These are phyloP conservation scores for Bombylius major DNA, from an alignment of 2,888 invertebrate genomes.

Conservation along the genomic window DNA sequence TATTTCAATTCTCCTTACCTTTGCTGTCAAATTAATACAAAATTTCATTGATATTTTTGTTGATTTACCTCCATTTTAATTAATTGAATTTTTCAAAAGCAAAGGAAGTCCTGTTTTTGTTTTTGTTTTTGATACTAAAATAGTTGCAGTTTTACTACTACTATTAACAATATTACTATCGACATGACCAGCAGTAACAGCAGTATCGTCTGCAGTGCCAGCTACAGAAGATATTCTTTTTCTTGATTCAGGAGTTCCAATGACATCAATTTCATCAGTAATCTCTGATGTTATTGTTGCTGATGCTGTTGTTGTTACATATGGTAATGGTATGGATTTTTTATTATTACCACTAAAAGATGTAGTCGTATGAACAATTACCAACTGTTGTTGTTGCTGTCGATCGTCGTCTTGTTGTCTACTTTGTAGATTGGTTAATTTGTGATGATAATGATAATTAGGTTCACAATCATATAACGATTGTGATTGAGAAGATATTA, in stretches of 20 bases:
- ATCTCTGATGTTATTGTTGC: background rate
- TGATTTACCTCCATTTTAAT: conserved; percentile 18
- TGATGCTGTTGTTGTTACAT: background rate
- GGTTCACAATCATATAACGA: conserved; percentile 29
- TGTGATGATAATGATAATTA: conserved; percentile 7
- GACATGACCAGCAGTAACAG: conserved; percentile 1
- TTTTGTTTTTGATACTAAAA: conserved; percentile 38
- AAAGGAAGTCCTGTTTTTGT: conserved; percentile 38
- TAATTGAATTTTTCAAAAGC: conserved; percentile 36
- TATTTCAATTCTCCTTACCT: too few species aligned
- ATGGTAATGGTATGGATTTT: conserved; percentile 5
- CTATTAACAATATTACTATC: conserved; percentile 12
- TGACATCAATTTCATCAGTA: background rate
- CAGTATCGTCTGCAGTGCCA: background rate
- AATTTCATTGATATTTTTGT: too few species aligned
- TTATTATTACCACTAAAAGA: conserved; percentile 6
- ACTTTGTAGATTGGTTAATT: background rate
- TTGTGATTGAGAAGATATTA: conserved; percentile 29
- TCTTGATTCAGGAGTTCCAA: background rate
- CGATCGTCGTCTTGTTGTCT: conserved; percentile 1
- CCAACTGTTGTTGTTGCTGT: conserved; percentile 2
- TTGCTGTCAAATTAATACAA: too few species aligned
- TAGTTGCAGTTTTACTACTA: conserved; percentile 34
- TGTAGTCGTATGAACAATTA: conserved; percentile 11
- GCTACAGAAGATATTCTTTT: background rate